Evolutionary conservation across 2,797 vertebrate species (phyloP).

Genomic region (Corythornis leucogaster): DNA sequence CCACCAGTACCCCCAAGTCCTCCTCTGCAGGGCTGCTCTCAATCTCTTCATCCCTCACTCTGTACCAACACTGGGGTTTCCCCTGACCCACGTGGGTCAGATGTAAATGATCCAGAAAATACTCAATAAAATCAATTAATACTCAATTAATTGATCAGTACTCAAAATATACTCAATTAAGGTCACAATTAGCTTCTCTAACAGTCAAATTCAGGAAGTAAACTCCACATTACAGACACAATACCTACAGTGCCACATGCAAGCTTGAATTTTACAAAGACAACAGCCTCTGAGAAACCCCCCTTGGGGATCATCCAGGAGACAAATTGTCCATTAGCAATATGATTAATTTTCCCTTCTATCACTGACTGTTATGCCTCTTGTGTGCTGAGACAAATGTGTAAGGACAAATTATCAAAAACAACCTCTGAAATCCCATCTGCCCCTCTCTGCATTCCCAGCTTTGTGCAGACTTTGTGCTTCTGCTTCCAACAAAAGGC

Average conservation of each 20-base stretch:
- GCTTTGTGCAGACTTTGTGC: background rate
- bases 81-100: background rate
- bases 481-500: slow-evolving; percentile 43
- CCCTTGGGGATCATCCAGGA: background rate
- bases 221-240: background rate
- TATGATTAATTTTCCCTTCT: slow-evolving; percentile 20
- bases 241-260: rapidly evolving
- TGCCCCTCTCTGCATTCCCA: slow-evolving; percentile 35
- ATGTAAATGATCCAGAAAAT: background rate
- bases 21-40: background rate
- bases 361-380: slow-evolving; percentile 11
- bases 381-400: slow-evolving; percentile 17
- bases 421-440: slow-evolving; percentile 54
- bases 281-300: background rate
- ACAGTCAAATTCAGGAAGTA: background rate
- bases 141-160: background rate
- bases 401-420: slow-evolving; percentile 63
- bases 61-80: background rate
- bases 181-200: background rate
- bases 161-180: background rate
- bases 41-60: background rate
- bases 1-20: background rate
- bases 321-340: slow-evolving; percentile 12
- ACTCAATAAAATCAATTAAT: background rate
- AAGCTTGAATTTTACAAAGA: background rate